Evolutionary conservation across 23 tunicate species (phyloP), one percentile per base, ranked within the genome.

Genomic region (Halocynthia aurantium): DNA sequence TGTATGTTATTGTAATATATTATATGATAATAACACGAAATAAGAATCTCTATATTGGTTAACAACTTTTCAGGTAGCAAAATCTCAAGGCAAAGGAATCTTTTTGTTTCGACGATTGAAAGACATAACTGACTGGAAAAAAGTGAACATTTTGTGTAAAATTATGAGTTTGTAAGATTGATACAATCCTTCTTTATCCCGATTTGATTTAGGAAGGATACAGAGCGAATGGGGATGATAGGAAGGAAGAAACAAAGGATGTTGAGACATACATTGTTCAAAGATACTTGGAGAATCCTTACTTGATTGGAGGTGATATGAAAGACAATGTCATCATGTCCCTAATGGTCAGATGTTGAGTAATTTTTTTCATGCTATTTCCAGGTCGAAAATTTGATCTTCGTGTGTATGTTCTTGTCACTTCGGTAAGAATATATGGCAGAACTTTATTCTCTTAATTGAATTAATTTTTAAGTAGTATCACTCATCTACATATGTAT

Each of bases 51-150:
- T 31, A 31, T 31, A 31, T 31, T 31, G 44, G 44, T 31, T 31
- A 31, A 31, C 4, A 4, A 31, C 44, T 31, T 53, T 22, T 7
- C 18, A 74, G 78, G 92, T 94, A 60, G 90, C 94, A 57, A 94
- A 88, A 61, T 94, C 98, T 17, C 98, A 94, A 79, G 98, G 98
- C 11, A 87, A 88, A 58, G 98, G 98, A 19, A 94, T 94, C 51
- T 94, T 94, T 66, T 76, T 94, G 60, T 94, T 94, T 73, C 80
- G 94, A 31, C 74, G 88, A 7, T 76, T 94, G 55, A 94, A 88
- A 53, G 98, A 94, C 90, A 94, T 94, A 18, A 87, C 88, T 55
- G 98, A 94, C 18, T 94, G 98, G 98, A 94, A 94, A 67, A 88
- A 88, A 54, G 98, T 74, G 67, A 67, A 11, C 44, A 31, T 31